These are phyloP conservation scores for Stomatorhinus ivindoensis DNA, from an alignment of 2,113 vertebrate species.

Conservation along the genomic window DNA sequence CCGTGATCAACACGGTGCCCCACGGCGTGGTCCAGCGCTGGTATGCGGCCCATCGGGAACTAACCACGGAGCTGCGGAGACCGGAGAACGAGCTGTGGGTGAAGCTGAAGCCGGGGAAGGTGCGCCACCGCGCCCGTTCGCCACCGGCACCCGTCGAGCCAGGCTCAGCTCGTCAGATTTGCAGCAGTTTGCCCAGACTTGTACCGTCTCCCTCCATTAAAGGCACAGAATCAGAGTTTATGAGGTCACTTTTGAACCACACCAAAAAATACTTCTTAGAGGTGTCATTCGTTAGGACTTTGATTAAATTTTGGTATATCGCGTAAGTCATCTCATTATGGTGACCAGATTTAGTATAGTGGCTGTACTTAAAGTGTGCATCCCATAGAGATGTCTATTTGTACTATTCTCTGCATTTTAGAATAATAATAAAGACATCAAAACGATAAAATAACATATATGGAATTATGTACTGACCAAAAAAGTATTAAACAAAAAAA, in stretches of 20 bases:
- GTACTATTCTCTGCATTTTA: neutral
- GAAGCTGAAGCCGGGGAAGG: conserved; percentile 85
- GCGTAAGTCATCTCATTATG: neutral
- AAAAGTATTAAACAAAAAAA: neutral
- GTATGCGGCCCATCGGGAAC: conserved; percentile 75
- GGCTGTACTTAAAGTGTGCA: neutral
- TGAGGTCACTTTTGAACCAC: neutral
- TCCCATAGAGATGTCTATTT: neutral
- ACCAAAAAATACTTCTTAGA: neutral
- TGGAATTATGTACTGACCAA: neutral
- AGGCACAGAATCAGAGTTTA: neutral
- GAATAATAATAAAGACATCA: neutral
- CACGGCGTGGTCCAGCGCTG: conserved; percentile 71
- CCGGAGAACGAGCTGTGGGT: conserved; percentile 88
- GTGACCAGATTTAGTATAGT: neutral
- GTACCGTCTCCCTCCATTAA: neutral
- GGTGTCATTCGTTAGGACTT: neutral
- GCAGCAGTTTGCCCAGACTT: neutral
- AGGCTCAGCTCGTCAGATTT: neutral
- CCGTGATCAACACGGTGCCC: conserved; percentile 75
- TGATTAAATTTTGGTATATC: neutral
- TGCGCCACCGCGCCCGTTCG: conserved; percentile 33
- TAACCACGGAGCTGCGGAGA: conserved; percentile 72
- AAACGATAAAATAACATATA: neutral
- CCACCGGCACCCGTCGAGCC: neutral